These are phyloP conservation scores for Protodeltote pygarga DNA, from an alignment of 2,888 invertebrate genomes.

Conservation along the genomic window DNA sequence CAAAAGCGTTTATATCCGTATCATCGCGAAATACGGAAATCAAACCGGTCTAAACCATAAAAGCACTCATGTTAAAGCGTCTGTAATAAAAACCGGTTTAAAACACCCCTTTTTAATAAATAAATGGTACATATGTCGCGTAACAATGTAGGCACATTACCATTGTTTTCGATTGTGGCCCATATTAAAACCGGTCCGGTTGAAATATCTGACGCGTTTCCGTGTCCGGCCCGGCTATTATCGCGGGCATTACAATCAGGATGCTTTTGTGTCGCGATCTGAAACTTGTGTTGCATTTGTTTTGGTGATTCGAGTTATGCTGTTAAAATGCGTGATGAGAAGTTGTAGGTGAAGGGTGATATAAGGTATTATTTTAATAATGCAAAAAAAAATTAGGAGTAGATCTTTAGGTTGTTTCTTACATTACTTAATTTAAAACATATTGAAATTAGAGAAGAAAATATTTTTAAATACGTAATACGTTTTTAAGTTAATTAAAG, in stretches of 20 bases:
- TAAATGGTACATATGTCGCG: conserved; percentile 52
- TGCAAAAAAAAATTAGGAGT: too few relatives aligned
- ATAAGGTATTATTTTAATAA: too few relatives aligned
- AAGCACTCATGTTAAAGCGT: conserved; percentile 24
- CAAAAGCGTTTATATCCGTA: background rate
- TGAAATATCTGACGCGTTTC: conserved; percentile 53
- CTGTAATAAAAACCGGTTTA: conserved; percentile 38
- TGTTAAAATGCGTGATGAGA: too few relatives aligned
- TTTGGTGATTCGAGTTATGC: too few relatives aligned
- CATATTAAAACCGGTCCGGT: conserved; percentile 50
- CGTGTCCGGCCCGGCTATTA: conserved; percentile 49
- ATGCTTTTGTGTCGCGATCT: conserved; percentile 47
- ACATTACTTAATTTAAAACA: too few relatives aligned
- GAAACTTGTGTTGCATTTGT: conserved; percentile 30
- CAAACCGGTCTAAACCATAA: conserved; percentile 11
- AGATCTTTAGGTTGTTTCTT: too few relatives aligned
- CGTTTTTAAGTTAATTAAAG: too few relatives aligned
- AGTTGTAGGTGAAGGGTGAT: too few relatives aligned
- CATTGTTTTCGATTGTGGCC: conserved; percentile 54
- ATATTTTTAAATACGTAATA: too few relatives aligned
- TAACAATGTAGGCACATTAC: conserved; percentile 50
- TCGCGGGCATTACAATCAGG: conserved; percentile 53
- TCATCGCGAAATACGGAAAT: background rate
- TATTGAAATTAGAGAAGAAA: too few relatives aligned
- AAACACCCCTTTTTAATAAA: conserved; percentile 42